Evolutionary conservation across 2,888 invertebrate genomes (phyloP).

Genomic region (Geophilus truncorum): DNA sequence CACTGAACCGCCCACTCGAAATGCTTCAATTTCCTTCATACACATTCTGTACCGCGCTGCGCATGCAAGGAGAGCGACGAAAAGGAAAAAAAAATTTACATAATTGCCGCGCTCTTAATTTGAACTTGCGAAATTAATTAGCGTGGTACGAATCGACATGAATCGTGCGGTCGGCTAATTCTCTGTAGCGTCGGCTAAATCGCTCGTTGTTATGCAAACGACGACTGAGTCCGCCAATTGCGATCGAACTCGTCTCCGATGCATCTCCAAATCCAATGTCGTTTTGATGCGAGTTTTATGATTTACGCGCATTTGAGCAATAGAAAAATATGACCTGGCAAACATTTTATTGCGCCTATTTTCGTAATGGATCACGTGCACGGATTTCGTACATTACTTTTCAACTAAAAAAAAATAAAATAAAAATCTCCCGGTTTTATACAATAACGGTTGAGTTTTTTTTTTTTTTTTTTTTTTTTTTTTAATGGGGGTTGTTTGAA

Average conservation of each 20-base stretch:
- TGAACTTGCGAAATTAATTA: conserved; percentile 27
- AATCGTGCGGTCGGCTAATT: conserved; percentile 2
- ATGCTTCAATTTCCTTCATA: neutral
- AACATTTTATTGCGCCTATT: neutral
- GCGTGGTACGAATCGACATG: neutral
- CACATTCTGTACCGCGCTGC: too few relatives aligned
- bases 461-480: too few relatives aligned
- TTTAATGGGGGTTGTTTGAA: too few relatives aligned
- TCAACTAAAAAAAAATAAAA: too few relatives aligned
- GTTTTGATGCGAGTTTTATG: neutral
- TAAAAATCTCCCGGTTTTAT: too few relatives aligned
- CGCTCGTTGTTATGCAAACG: neutral
- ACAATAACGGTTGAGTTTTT: too few relatives aligned
- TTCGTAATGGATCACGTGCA: neutral
- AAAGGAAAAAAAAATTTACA: neutral
- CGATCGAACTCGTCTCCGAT: conserved; percentile 4
- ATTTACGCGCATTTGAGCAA: neutral
- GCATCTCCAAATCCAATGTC: neutral
- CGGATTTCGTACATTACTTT: too few relatives aligned
- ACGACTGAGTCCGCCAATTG: neutral
- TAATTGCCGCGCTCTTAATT: conserved; percentile 19
- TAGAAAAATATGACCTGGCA: conserved; percentile 1
- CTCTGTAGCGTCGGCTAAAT: neutral
- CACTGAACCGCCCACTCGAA: neutral
- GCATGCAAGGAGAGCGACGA: neutral